Base-by-base conservation (phyloP, 2,797 vertebrate species). In the Emydoidea blandingii region DNA sequence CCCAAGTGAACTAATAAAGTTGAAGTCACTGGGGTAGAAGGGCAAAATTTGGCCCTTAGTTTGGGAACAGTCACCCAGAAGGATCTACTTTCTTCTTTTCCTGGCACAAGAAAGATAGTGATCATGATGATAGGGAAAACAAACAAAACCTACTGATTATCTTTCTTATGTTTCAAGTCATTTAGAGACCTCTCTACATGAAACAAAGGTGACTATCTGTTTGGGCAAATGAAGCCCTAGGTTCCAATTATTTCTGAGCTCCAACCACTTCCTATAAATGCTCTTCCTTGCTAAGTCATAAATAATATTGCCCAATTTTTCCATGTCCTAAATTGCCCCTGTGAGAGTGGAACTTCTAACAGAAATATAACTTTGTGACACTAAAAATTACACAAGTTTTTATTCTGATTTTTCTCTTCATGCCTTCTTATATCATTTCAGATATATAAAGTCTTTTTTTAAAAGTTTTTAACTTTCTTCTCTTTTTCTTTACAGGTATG, bases 181-280 rank as follows among this genome's bases (percentile, higher is more conserved):
- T 92, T 88, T 9, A 29, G 85, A 59, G 92, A 93, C 92, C 79
- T 92, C 72, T 86, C 76, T 0, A 19, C 76, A 50, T 50, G 88
- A 44, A 89, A 92, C 57, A 68, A 84, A 95, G 84, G 81, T 76
- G 79, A 81, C 88, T 56, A 56, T 50, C 87, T 95, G 57, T 85
- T 90, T 87, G 94, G 89, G 83, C 93, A 81, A 89, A 37, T 65
- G 94, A 84, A 92, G 91, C 0, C 1, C 90, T 83, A 6, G 79
- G 85, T 88, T 87, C 94, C 84, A 95, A 97, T 97, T 92, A 94
- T 95, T 93, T 95, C 83, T 90, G 54, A 89, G 95, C 88, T 92
- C 27, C 29, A 92, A 85, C 68, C 95, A 53, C 47, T 93, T 91
- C 81, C 94, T 76, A 49, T 37, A 47, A 84, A 68, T n/a, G 14